Conservation (phyloP, 2,113 vertebrate species). For the Colaptes auratus region DNA sequence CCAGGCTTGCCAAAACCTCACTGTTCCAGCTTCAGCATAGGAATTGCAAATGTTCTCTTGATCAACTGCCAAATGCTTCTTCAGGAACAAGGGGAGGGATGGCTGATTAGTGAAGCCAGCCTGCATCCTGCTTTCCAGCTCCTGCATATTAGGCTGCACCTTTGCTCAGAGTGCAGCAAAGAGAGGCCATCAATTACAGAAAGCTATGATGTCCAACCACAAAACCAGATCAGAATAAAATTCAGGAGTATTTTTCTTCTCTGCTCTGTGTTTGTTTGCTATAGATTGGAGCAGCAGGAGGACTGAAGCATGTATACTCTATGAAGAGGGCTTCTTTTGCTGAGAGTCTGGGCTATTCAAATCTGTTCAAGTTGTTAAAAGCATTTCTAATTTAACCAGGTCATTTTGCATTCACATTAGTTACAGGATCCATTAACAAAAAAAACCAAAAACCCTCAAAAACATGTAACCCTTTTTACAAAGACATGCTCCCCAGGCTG, state of each 20-base stretch:
- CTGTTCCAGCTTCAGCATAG: not conserved
- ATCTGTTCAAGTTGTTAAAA: not conserved
- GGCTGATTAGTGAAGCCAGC: not conserved
- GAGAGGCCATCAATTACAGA: not conserved
- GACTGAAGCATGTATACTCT: not conserved
- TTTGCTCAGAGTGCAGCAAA: not conserved
- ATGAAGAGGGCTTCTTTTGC: not conserved
- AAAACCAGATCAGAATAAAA: not conserved
- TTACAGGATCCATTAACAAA: not conserved
- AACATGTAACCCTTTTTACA: not conserved
- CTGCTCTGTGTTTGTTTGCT: not conserved
- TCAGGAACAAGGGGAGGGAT: not conserved
- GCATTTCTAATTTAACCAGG: not conserved
- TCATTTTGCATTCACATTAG: not conserved
- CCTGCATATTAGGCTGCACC: not conserved
- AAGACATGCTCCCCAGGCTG: not conserved
- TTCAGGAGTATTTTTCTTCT: not conserved
- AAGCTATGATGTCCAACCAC: not conserved
- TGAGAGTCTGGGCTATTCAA: not conserved
- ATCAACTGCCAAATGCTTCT: not conserved
- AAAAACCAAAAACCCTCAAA: not conserved
- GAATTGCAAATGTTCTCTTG: conserved; percentile 5
- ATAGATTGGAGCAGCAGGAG: not conserved
- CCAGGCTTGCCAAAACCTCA: not conserved
- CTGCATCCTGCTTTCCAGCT: not conserved